phyloP scores from a whole-genome alignment of 2,797 vertebrate species.

The Acanthopagrus latus region DNA sequence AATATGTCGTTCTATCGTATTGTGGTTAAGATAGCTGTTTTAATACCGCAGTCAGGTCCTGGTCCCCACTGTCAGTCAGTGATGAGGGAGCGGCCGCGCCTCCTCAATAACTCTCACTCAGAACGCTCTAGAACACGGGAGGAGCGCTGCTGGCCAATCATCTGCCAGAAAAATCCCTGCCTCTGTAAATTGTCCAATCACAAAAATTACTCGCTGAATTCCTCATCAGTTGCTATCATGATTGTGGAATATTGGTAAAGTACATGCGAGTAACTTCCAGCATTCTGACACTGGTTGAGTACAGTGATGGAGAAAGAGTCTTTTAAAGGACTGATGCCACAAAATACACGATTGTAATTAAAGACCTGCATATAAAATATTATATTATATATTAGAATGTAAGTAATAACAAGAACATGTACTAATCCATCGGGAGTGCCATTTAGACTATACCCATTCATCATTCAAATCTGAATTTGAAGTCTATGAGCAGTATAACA shows the following conservation, averaged over 20 bases:
- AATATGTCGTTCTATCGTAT: background rate
- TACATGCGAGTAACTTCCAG: background rate
- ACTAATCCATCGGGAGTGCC: too few species aligned
- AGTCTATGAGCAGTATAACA: too few species aligned
- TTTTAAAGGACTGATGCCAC: background rate
- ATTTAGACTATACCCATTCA: too few species aligned
- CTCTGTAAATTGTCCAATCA: slow-evolving; percentile 37
- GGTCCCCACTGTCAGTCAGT: background rate
- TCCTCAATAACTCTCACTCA: slow-evolving; percentile 5
- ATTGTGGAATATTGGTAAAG: background rate
- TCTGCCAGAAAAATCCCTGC: background rate
- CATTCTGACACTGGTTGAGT: background rate
- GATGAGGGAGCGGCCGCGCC: slow-evolving; percentile 22
- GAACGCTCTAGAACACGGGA: slow-evolving; percentile 76
- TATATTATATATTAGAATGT: background rate
- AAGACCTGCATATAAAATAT: background rate
- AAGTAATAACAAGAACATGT: too few species aligned
- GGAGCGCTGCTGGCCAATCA: slow-evolving; percentile 69
- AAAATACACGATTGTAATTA: background rate
- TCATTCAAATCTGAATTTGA: too few species aligned
- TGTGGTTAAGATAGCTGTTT: background rate
- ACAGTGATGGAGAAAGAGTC: too few species aligned
- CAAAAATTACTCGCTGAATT: background rate
- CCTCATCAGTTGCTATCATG: slow-evolving; percentile 32
- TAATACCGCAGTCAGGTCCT: background rate